Evolutionary conservation across 2,888 invertebrate species (phyloP).

Genomic region (Pecten maximus): DNA sequence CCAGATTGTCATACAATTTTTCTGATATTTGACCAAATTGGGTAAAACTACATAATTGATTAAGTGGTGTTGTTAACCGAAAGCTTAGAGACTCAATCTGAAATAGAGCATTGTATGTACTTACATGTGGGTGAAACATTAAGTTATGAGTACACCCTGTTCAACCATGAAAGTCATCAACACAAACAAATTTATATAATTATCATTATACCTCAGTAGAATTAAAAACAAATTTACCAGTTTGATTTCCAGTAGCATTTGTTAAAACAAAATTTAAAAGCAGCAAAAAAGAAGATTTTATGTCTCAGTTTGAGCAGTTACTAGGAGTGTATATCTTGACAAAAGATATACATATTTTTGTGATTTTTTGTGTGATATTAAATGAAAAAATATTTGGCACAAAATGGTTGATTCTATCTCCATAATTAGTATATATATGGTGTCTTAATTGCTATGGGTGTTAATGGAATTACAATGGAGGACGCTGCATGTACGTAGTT

Average conservation of each 20-base stretch:
- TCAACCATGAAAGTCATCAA: too few species aligned
- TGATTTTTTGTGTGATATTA: not conserved
- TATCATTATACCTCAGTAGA: too few species aligned
- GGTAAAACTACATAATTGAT: too few species aligned
- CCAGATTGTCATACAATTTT: conserved; percentile 7
- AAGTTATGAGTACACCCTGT: not conserved
- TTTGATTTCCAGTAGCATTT: not conserved
- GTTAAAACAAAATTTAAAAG: not conserved
- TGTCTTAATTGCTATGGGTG: not conserved
- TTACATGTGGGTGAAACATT: not conserved
- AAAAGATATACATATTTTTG: not conserved
- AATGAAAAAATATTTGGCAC: conserved; percentile 1
- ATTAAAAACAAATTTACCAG: not conserved
- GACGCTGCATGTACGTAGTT: not conserved
- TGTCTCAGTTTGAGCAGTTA: not conserved
- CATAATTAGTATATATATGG: not conserved
- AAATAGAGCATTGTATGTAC: not conserved
- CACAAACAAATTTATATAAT: too few species aligned
- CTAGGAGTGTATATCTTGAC: not conserved
- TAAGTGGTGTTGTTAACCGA: not conserved
- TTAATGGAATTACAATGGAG: not conserved
- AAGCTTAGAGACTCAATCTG: not conserved
- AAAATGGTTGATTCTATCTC: not conserved
- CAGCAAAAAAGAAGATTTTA: not conserved
- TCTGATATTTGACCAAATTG: too few species aligned